Conservation (phyloP, 2,888 invertebrate genomes). For the Mythimna loreyi region DNA sequence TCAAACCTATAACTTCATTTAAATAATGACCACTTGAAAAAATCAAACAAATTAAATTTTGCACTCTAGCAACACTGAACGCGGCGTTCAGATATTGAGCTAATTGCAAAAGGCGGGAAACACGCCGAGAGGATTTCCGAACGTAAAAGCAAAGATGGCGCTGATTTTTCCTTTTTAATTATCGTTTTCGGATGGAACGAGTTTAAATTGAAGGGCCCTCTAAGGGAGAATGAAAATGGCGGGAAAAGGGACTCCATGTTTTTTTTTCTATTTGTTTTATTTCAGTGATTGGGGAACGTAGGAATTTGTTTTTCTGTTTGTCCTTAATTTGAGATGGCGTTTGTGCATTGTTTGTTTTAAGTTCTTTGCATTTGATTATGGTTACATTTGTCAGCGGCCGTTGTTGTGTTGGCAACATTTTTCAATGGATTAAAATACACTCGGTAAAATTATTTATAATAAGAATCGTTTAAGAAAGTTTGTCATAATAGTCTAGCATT, state of each 20-base stretch:
- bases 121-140: slow-evolving; percentile 75
- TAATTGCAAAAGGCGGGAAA: slow-evolving; percentile 79
- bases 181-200: slow-evolving; percentile 68
- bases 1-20: slow-evolving; percentile 25
- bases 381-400: not conserved
- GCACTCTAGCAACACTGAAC: slow-evolving; percentile 74
- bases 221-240: slow-evolving; percentile 58
- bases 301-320: slow-evolving; percentile 47
- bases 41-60: slow-evolving; percentile 70
- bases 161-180: slow-evolving; percentile 81
- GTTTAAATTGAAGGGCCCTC: slow-evolving; percentile 71
- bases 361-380: not conserved
- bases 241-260: slow-evolving; percentile 54
- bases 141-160: slow-evolving; percentile 76
- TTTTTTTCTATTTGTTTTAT: slow-evolving; percentile 57
- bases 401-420: not conserved
- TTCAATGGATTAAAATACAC: not conserved
- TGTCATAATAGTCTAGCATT: too few relatives aligned
- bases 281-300: slow-evolving; percentile 45
- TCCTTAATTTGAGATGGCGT: slow-evolving; percentile 30
- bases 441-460: too few relatives aligned
- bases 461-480: too few relatives aligned
- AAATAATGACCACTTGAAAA: slow-evolving; percentile 66
- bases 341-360: slow-evolving; percentile 15
- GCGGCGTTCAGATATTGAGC: slow-evolving; percentile 81